phyloP scores from a whole-genome alignment of 2,113 vertebrate genomes.

The Notothenia coriiceps region DNA sequence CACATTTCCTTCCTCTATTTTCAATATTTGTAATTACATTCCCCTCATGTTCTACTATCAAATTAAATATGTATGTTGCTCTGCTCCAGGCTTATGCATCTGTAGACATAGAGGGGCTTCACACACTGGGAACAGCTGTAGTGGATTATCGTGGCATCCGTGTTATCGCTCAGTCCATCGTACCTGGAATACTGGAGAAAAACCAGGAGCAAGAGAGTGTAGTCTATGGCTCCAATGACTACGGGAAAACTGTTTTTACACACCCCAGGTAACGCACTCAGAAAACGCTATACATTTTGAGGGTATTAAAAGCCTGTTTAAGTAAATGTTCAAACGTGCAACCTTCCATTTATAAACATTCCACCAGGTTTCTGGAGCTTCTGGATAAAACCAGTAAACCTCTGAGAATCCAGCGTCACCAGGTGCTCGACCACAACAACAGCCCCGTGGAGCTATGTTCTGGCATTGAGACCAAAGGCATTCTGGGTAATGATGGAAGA shows the following conservation, averaged over 20 bases:
- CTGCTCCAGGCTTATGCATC: constrained; percentile 86
- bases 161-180: constrained; percentile 93
- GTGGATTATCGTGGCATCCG: constrained; percentile 95
- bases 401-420: constrained; percentile 91
- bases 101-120: constrained; percentile 91
- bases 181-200: constrained; percentile 94
- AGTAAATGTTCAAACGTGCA: neutral
- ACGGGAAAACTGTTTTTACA: constrained; percentile 92
- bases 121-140: constrained; percentile 92
- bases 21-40: neutral
- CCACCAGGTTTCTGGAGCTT: constrained; percentile 86
- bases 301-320: neutral
- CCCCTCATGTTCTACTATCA: neutral
- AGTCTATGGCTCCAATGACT: constrained; percentile 95
- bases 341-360: neutral
- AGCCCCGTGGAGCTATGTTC: constrained; percentile 92
- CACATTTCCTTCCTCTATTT: neutral
- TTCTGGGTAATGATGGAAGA: constrained; percentile 94
- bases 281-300: neutral
- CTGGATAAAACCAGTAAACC: constrained; percentile 92
- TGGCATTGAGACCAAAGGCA: constrained; percentile 95
- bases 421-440: constrained; percentile 90
- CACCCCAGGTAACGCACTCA: constrained; percentile 85
- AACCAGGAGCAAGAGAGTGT: constrained; percentile 92
- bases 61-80: neutral